Conservation (phyloP, 2,888 invertebrate species). For the Brachyopa scutellaris region DNA sequence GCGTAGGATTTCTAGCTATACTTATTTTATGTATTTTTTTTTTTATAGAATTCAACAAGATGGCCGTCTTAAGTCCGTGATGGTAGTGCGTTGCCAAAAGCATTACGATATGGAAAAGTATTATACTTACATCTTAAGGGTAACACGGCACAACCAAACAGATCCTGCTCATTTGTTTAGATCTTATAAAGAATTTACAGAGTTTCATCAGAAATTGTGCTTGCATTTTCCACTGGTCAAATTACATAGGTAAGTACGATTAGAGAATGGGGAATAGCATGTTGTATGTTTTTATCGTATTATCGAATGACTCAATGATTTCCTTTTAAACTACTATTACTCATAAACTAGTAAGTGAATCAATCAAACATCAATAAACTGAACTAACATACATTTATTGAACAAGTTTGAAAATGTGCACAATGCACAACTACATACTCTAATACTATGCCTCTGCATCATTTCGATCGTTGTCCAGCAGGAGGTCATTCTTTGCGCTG, state of each 20-base stretch:
- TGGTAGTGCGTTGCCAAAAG: slow-evolving; percentile 95
- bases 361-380: no score
- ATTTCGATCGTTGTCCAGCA: slow-evolving; percentile 24
- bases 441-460: slow-evolving; percentile 31
- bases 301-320: no score
- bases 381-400: no score
- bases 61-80: slow-evolving; percentile 92
- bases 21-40: slow-evolving; percentile 16
- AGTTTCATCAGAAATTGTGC: slow-evolving; percentile 96
- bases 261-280: no score
- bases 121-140: slow-evolving; percentile 94
- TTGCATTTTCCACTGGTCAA: slow-evolving; percentile 95
- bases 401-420: no score
- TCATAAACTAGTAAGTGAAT: neutral
- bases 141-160: slow-evolving; percentile 92
- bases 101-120: slow-evolving; percentile 98
- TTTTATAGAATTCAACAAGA: slow-evolving; percentile 90
- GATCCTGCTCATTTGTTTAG: slow-evolving; percentile 95
- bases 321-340: neutral
- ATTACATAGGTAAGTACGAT: slow-evolving; percentile 89
- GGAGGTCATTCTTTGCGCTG: slow-evolving; percentile 49
- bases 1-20: no score
- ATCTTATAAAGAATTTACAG: slow-evolving; percentile 98
- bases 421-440: neutral
- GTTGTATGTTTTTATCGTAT: neutral